Evolutionary conservation across 2,113 vertebrate genomes (phyloP), one percentile per base, ranked within the genome.

Genomic region (Malurus elegans): DNA sequence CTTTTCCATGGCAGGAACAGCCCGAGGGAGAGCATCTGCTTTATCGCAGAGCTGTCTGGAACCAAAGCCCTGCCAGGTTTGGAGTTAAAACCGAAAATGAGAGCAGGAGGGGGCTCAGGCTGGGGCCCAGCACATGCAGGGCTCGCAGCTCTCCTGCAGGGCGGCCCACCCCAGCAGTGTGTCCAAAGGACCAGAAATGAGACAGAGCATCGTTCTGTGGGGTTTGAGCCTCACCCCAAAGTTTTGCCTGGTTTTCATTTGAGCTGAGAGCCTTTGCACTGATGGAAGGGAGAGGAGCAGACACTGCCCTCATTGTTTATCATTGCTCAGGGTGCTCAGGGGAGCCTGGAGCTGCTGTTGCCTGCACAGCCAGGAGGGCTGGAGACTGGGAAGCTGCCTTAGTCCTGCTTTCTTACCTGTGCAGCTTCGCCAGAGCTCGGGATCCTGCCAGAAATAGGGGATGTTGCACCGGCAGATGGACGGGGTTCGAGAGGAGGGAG

Each of bases 21-120:
- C 89, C 57, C 2, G 5, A 88, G 61, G 31, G 48, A 79, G 91
- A 89, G 92, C 91, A 92, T 57, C 91, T 95, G 89, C 56, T 84
- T 71, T 64, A 3, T 56, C 57, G n/a, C 69, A 7, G 92, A 56
- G 70, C 86, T 13, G 89, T 17, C 36, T 78, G 76, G 56, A 92
- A 15, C 18, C 60, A 74, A 53, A 57, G 25, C 28, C n/a, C 51
- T 81, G 89, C 40, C 86, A 84, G 65, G 25, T 67, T 48, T 83
- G 86, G 45, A 72, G 86, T 5, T 72, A 69, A 85, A 74, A 28
- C n/a, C 17, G 48, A 42, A 40, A 62, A 86, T 24, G 15, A 13
- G 34, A 13, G 56, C 86, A n/a, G 65, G 57, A 79, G 38, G 5
- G 24, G 20, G 72, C 51, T 95, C 44, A 31, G 60, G 47, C 56